Conservation (phyloP, 2,797 vertebrate species). For the Smutsia gigantea region DNA sequence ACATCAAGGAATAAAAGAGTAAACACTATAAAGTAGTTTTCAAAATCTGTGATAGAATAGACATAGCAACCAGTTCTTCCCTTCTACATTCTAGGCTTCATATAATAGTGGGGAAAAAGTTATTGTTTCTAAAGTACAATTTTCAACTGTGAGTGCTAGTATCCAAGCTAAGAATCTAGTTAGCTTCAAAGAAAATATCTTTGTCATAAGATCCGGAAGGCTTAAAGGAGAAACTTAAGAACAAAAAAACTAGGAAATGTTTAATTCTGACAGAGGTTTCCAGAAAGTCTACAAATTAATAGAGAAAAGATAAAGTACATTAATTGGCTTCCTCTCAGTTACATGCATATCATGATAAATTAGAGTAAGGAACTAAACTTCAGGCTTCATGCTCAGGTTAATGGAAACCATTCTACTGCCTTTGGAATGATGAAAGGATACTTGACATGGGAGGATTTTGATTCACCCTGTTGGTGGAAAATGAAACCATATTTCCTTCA, state of each 20-base stretch:
- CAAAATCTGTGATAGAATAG: neutral
- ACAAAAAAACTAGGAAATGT: neutral
- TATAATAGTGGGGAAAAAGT: neutral
- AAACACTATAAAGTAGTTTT: constrained; percentile 32
- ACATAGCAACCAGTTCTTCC: neutral
- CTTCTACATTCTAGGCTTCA: neutral
- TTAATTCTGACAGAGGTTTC: neutral
- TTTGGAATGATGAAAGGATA: neutral
- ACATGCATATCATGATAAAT: neutral
- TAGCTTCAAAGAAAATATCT: neutral
- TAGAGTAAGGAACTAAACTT: neutral
- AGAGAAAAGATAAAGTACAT: neutral
- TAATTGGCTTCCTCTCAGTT: constrained; percentile 22
- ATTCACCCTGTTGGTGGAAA: constrained; percentile 49
- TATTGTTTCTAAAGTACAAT: neutral
- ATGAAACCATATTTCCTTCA: constrained; percentile 55
- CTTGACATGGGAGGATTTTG: neutral
- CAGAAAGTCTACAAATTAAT: neutral
- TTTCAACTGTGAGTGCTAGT: neutral
- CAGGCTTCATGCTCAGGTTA: neutral
- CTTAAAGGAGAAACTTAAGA: neutral
- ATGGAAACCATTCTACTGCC: neutral
- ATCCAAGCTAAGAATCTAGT: neutral
- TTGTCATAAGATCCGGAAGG: neutral
- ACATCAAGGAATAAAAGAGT: neutral